Evolutionary conservation across 2,113 vertebrate genomes (phyloP), one percentile per base, ranked within the genome.

Genomic region (Trochalopteron elliotii): DNA sequence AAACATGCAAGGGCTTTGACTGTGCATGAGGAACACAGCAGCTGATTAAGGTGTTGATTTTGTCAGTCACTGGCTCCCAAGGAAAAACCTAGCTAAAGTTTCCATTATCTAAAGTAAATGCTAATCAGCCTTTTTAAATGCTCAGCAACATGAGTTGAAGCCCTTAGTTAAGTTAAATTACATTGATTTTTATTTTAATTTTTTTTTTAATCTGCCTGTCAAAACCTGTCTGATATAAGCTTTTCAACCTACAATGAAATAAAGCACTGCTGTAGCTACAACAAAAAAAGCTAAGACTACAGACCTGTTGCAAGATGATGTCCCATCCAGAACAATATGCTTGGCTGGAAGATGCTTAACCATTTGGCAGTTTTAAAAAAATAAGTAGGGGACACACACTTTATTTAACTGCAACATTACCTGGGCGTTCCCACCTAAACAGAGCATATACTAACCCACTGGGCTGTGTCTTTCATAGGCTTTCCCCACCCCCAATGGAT

Each of bases 21-120:
- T 11, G 2, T 12, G 21, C 47, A 27, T 5, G 10, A 81, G 40
- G 33, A 93, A 70, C n/a, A 65, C 0, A 0, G 35, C 0, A 1
- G 47, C 67, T 82, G 49, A 93, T 71, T 24, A 78, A 75, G 42
- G 65, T 74, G 77, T 40, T 75, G 19, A 55, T 90, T 75, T 87
- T 75, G 65, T 75, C 65, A 52, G 64, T 61, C 56, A 40, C 16
- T 47, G 53, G 42, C 18, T 93, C 44, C 33, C 9, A 55, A 63
- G 40, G 24, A 71, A 87, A 90, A 82, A 42, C 20, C 49, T 35
- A 76, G 27, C 33, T 63, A 63, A 85, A 78, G 24, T 88, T 67
- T 64, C 87, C 63, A 65, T 65, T 76, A 69, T 25, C 25, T 89
- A 83, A 71, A n/a, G 63, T 64, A 77, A 93, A 83, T 31, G 15